Base-by-base conservation (phyloP, 2,888 invertebrate genomes). In the Buathra laborator region DNA sequence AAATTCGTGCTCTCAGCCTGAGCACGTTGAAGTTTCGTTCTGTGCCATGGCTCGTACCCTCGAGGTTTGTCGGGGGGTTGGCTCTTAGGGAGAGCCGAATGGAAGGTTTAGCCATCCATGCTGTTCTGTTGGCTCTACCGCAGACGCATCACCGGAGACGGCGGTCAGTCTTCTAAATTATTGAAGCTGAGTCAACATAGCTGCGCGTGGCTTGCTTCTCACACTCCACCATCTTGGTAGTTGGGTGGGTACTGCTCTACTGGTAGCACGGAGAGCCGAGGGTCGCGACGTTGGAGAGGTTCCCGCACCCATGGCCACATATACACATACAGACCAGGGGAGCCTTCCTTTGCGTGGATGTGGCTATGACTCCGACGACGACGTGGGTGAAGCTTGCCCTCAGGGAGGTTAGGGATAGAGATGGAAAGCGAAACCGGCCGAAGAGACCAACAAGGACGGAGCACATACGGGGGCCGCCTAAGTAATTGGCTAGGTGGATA, bases 131-230 rank as follows among this genome's bases (percentile, higher is more conserved):
- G 48, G 48, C 24, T 76, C 44, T 66, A 86, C 85, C 81, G 83
- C 85, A 86, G 85, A 87, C 79, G 78, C 86, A 87, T 87, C 82
- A 84, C 70, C 66, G 79, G 66, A 83, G 81, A 77, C 85, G 80
- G 84, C 86, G 87, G 87, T 85, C 87, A 83, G 86, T 82, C 85
- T 83, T 80, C 82, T 87, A 80, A 89, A 89, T 88, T 87, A 89
- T 88, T 87, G 80, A 89, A 85, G 84, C 83, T 72, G 71, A 86
- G 86, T 86, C 87, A 86, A 88, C 87, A 81, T 71, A 86, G 86
- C 82, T 82, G 84, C 80, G 82, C 62, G 46, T 62, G 19, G 76
- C 71, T 81, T 46, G 76, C 46, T 77, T 66, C 84, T 77, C 77
- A 43, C 67, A 66, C 51, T 67, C 64, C 9, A 24, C 24, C 43